phyloP scores from a whole-genome alignment of 1,140 invertebrate species.

The Drosophila biarmipes region DNA sequence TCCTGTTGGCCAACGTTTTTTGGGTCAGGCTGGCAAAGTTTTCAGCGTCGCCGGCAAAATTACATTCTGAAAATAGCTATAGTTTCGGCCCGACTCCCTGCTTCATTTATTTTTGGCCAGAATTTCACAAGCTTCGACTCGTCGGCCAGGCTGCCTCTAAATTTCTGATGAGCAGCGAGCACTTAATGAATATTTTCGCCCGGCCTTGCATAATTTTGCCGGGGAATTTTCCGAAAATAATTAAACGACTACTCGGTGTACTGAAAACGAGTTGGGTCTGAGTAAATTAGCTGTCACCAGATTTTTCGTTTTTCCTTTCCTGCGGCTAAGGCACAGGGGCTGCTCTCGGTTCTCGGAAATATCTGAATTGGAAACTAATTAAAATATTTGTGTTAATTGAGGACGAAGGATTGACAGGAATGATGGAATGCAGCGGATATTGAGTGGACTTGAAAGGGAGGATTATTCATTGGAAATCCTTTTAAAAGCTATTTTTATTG shows the following conservation, averaged over 20 bases:
- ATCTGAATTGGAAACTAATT: conserved; percentile 33
- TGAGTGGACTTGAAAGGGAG: background rate
- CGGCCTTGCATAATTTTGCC: conserved; percentile 47
- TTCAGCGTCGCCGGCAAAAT: conserved; percentile 53
- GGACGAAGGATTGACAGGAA: background rate
- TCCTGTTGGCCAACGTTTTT: conserved; percentile 46
- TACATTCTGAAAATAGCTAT: conserved; percentile 74
- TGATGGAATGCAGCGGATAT: background rate
- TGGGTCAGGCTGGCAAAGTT: conserved; percentile 64
- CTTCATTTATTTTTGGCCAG: conserved; percentile 35
- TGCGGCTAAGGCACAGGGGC: background rate
- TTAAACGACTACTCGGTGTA: conserved; percentile 41
- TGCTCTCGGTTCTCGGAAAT: background rate
- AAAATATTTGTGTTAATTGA: conserved; percentile 34
- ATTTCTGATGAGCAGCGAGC: conserved; percentile 66
- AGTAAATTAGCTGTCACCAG: conserved; percentile 49
- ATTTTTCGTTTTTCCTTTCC: background rate
- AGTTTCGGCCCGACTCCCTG: conserved; percentile 41
- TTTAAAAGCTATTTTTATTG: too few relatives aligned
- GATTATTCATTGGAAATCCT: background rate
- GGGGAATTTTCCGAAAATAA: conserved; percentile 64
- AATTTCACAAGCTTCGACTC: conserved; percentile 47
- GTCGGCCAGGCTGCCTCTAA: conserved; percentile 43
- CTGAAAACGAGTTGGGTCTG: background rate
- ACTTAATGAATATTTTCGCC: conserved; percentile 64